Conservation (phyloP, 2,113 vertebrate genomes). For the Ranitomeya imitator region DNA sequence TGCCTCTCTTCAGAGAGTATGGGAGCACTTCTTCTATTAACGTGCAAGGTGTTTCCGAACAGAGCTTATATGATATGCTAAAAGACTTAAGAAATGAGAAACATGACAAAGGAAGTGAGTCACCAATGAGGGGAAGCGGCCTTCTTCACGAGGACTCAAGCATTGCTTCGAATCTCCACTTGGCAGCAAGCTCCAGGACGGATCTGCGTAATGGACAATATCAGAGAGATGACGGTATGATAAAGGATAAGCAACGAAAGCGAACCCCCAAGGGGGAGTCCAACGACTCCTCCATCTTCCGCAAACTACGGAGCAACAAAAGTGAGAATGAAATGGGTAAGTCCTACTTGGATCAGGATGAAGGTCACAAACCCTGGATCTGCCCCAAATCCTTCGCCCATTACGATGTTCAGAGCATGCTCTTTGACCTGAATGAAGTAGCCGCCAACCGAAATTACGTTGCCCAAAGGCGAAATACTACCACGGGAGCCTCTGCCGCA, state of each 20-base stretch:
- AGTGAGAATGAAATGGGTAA: conserved; percentile 68
- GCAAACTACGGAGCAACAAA: conserved; percentile 79
- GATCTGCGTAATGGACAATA: conserved; percentile 63
- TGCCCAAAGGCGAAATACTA: conserved; percentile 81
- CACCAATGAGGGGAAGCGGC: conserved; percentile 65
- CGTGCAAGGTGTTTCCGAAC: conserved; percentile 83
- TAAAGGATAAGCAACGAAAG: conserved; percentile 77
- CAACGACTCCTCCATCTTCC: conserved; percentile 83
- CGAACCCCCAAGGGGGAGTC: conserved; percentile 72
- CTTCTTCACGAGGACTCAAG: conserved; percentile 65
- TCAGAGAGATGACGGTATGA: conserved; percentile 50
- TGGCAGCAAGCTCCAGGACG: neutral
- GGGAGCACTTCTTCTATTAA: conserved; percentile 96
- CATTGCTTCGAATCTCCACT: conserved; percentile 56
- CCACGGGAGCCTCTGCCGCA: conserved; percentile 89
- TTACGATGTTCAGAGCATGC: conserved; percentile 88
- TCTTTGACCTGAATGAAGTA: conserved; percentile 85
- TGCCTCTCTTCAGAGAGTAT: conserved; percentile 83
- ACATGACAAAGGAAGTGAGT: conserved; percentile 67
- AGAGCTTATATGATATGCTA: conserved; percentile 90
- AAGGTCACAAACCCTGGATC: conserved; percentile 72
- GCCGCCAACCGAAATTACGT: conserved; percentile 69
- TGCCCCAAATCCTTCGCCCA: conserved; percentile 89
- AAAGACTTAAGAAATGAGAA: conserved; percentile 81
- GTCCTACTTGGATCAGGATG: conserved; percentile 63